Evolutionary conservation across 2,888 invertebrate genomes (phyloP).

Genomic region (Malthinus seriepunctatus): DNA sequence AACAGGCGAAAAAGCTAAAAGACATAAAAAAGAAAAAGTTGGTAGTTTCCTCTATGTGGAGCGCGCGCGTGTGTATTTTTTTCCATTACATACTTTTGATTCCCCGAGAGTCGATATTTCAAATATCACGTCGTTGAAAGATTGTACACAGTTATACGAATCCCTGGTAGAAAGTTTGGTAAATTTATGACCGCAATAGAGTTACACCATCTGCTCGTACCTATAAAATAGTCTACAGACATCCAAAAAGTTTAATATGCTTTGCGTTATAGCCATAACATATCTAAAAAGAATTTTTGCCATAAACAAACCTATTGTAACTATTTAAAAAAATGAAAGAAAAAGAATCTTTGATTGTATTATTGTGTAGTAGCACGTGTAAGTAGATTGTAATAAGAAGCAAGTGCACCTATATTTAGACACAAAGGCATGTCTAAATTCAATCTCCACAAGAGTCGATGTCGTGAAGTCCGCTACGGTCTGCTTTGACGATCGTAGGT

Average conservation of each 20-base stretch:
- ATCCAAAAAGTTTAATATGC: conserved; percentile 29
- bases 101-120: conserved; percentile 19
- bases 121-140: conserved; percentile 11
- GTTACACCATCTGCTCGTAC: conserved; percentile 43
- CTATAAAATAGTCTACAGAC: conserved; percentile 36
- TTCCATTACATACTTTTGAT: neutral
- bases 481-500: conserved; percentile 40
- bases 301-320: no score
- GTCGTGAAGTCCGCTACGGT: conserved; percentile 37
- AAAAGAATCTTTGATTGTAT: neutral
- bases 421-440: conserved; percentile 43
- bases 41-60: conserved; percentile 5
- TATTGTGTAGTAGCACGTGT: conserved; percentile 20
- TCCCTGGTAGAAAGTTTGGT: conserved; percentile 44
- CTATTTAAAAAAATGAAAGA: no score
- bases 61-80: conserved; percentile 1
- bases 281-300: no score
- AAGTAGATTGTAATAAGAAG: conserved; percentile 24
- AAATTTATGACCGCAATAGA: conserved; percentile 50
- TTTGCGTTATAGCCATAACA: conserved; percentile 26
- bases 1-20: conserved; percentile 16
- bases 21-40: conserved; percentile 11
- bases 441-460: conserved; percentile 34
- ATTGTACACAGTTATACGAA: conserved; percentile 43
- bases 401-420: conserved; percentile 38